Base-by-base conservation (phyloP, 2,888 invertebrate genomes). In the Teinopalpus imperialis region DNA sequence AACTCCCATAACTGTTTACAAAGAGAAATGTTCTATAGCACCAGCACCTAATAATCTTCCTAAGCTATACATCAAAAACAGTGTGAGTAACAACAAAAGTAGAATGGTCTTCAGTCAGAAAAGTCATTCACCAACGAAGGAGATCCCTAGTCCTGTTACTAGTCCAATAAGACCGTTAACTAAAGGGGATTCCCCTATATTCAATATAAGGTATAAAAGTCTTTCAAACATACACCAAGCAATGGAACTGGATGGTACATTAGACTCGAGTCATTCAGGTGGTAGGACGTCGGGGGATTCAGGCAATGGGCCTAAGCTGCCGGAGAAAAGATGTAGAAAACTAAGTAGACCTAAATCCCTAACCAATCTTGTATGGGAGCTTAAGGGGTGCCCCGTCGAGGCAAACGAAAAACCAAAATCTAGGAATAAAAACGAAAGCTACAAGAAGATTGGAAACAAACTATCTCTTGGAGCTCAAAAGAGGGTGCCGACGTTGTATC, bases 261-360 rank as follows among this genome's bases (percentile, higher is more conserved):
- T 97, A 54, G 95, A 96, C 69, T 97, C 96, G 23, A 96, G 96
- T 71, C 95, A 96, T 80, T 96, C 96, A 14, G 96, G 96, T 21
- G 96, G 96, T 1, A 90, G 95, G 42, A 95, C 95, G 2, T 96
- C 96, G 6, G 95, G 95, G 1, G 96, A 96, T 75, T 96, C 96
- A 2, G 93, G 92, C 0, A 92, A 92, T 32, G 93, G 93, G 1
- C 92, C 93, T 2, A 95, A 95, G 70, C 90, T 95, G 66, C 95
- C 95, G 42, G 95, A 96, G 68, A 95, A 96, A 73, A 90, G 95
- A 66, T 95, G 94, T 40, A 91, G 95, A 59, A 94, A 94, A 65
- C 77, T 97, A 49, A 95, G 94, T 62, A 91, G 96, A 69, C 96
- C 96, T 40, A 93, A 95, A 59, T 96, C 96, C 49, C 86, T 97